phyloP scores from a whole-genome alignment of 1,140 invertebrate genomes.

The Drosophila subpulchrella region DNA sequence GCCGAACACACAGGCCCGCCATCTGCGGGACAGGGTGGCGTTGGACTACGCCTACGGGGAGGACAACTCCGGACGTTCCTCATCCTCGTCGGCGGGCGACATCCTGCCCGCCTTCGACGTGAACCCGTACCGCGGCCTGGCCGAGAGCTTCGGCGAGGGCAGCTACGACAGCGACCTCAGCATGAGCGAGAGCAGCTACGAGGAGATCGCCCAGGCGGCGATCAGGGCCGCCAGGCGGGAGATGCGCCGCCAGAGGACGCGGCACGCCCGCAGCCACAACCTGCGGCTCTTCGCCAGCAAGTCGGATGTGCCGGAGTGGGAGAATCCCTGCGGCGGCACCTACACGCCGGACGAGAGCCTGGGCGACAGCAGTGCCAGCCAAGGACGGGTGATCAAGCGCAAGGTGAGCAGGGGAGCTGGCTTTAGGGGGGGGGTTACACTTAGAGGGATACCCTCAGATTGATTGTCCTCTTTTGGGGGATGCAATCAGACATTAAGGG shows the following conservation, averaged over 20 bases:
- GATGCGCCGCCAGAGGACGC: conserved; percentile 47
- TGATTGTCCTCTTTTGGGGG: too few relatives aligned
- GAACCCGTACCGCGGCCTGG: conserved; percentile 62
- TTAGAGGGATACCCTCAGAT: too few relatives aligned
- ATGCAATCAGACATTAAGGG: too few relatives aligned
- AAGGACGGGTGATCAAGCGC: conserved; percentile 52
- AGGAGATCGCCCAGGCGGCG: conserved; percentile 57
- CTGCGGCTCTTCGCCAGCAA: conserved; percentile 37
- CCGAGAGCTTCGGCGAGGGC: conserved; percentile 45
- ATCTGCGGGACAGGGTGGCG: conserved; percentile 52
- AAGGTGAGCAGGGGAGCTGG: conserved; percentile 33
- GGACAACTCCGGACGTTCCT: conserved; percentile 17
- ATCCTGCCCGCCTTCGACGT: conserved; percentile 44
- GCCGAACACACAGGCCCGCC: conserved; percentile 43
- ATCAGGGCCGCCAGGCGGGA: conserved; percentile 42
- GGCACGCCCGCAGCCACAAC: conserved; percentile 60
- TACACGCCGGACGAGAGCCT: conserved; percentile 27
- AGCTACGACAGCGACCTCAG: conserved; percentile 49
- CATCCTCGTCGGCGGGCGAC: background rate
- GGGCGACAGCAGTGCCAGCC: conserved; percentile 22
- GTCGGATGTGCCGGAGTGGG: conserved; percentile 54
- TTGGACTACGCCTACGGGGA: conserved; percentile 51
- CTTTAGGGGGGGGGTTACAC: too few relatives aligned
- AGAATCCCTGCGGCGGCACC: conserved; percentile 69
- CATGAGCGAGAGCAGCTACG: conserved; percentile 53